Conservation (phyloP, 2,113 vertebrate genomes). For the Lophotis ruficrista region DNA sequence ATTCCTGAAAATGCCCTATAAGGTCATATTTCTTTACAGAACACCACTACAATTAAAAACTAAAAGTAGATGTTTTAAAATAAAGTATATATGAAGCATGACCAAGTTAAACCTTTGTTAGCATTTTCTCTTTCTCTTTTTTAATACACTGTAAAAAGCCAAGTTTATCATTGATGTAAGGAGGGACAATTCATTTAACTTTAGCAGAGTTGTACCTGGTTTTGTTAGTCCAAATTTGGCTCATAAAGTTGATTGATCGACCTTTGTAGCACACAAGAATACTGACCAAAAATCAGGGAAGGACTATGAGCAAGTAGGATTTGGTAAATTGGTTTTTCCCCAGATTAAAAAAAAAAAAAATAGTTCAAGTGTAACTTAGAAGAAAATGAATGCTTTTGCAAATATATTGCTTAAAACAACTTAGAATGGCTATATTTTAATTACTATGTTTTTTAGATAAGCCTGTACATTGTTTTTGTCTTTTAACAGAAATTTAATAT, state of each 20-base stretch:
- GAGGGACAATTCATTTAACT: neutral
- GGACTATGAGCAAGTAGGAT: neutral
- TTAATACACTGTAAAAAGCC: neutral
- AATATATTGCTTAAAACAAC: neutral
- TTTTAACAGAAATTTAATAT: neutral
- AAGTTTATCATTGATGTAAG: neutral
- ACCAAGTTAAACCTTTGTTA: conserved; percentile 44
- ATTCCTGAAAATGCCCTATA: conserved; percentile 85
- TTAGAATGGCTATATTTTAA: neutral
- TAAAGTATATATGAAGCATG: conserved; percentile 4
- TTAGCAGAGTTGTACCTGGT: neutral
- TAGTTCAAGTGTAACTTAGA: neutral
- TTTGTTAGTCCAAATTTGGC: conserved; percentile 15
- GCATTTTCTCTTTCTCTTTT: neutral
- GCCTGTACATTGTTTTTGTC: neutral
- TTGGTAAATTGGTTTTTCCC: neutral
- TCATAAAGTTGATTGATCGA: conserved; percentile 59
- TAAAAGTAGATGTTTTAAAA: conserved; percentile 67
- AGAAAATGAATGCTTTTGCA: neutral
- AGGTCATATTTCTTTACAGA: conserved; percentile 83
- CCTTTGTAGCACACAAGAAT: conserved; percentile 35
- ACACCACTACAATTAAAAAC: conserved; percentile 80
- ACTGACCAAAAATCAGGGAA: neutral
- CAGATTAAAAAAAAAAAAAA: neutral
- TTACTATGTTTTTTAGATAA: neutral